These are phyloP conservation scores for Creontiades dilutus DNA, from an alignment of 2,888 invertebrate species.

Conservation along the genomic window DNA sequence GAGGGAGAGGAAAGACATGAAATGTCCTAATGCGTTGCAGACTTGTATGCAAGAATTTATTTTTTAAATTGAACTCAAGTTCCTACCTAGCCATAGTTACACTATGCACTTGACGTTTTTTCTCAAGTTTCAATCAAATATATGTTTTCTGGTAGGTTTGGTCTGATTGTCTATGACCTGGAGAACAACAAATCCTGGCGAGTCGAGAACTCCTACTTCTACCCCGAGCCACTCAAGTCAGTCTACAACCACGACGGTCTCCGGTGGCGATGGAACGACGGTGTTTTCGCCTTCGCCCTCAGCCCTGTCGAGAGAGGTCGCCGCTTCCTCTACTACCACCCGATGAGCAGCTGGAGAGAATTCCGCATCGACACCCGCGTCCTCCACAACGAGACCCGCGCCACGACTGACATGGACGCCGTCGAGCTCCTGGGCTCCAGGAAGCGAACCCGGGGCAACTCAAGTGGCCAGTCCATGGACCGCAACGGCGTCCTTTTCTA, in stretches of 20 bases:
- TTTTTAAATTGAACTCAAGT: too few relatives aligned
- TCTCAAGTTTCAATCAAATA: too few relatives aligned
- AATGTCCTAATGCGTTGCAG: too few relatives aligned
- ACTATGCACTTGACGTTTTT: too few relatives aligned
- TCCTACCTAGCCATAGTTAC: too few relatives aligned
- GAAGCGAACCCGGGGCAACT: conserved; percentile 79
- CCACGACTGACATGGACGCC: conserved; percentile 77
- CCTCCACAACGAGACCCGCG: conserved; percentile 82
- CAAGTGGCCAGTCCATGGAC: conserved; percentile 87
- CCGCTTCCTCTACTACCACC: conserved; percentile 89
- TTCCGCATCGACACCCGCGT: conserved; percentile 86
- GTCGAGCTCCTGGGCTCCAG: conserved; percentile 76
- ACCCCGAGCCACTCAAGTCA: conserved; percentile 80
- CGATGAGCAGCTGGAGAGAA: conserved; percentile 87
- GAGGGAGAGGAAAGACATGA: too few relatives aligned
- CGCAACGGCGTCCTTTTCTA: conserved; percentile 87
- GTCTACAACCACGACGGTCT: conserved; percentile 77
- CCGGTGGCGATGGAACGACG: conserved; percentile 84
- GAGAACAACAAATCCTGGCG: conserved; percentile 86
- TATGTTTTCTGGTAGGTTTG: conserved; percentile 77
- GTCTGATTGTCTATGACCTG: conserved; percentile 88
- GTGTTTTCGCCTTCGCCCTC: conserved; percentile 86
- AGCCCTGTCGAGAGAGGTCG: conserved; percentile 82
- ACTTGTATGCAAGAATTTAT: too few relatives aligned
- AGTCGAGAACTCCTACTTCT: conserved; percentile 85